Evolutionary conservation across 2,888 invertebrate genomes (phyloP).

Genomic region (Stictocephala bisonia): DNA sequence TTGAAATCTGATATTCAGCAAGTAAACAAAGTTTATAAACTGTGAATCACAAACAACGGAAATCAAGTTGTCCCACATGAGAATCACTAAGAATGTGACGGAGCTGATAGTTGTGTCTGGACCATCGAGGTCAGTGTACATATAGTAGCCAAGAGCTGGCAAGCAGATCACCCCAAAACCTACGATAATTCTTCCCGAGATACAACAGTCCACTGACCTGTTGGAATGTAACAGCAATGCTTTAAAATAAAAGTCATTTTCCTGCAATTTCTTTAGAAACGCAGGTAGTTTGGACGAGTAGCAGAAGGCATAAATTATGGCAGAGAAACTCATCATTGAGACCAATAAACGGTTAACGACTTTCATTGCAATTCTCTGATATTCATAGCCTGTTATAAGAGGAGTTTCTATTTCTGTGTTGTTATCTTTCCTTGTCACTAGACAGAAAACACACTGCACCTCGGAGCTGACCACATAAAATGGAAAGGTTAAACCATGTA

Average conservation of each 20-base stretch:
- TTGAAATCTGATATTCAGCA: constrained; percentile 1
- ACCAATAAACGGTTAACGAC: constrained; percentile 10
- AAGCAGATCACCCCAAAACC: not conserved
- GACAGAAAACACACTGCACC: constrained; percentile 16
- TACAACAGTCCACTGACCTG: not conserved
- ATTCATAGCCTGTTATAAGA: not conserved
- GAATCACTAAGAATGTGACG: not conserved
- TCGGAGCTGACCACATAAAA: constrained; percentile 17
- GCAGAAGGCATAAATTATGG: constrained; percentile 15
- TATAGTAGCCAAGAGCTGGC: not conserved
- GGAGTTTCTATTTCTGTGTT: no score
- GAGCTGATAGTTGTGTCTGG: not conserved
- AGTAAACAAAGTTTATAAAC: constrained; percentile 5
- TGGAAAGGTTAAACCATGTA: constrained; percentile 15
- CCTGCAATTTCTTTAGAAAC: not conserved
- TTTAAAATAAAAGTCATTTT: constrained; percentile 10
- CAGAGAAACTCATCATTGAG: constrained; percentile 21
- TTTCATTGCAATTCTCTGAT: constrained; percentile 5
- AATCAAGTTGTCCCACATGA: constrained; percentile 30
- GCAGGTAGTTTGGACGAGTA: constrained; percentile 5
- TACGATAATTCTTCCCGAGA: constrained; percentile 1
- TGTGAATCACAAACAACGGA: not conserved
- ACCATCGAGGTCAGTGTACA: not conserved
- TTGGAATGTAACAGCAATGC: not conserved
- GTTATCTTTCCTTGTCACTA: no score